A percentile compares a stretch with the other conserved stretches of the same genome.
phyloP scores from a whole-genome alignment of 2,888 invertebrate genomes.

The Drosophila nr. fundita region DNA sequence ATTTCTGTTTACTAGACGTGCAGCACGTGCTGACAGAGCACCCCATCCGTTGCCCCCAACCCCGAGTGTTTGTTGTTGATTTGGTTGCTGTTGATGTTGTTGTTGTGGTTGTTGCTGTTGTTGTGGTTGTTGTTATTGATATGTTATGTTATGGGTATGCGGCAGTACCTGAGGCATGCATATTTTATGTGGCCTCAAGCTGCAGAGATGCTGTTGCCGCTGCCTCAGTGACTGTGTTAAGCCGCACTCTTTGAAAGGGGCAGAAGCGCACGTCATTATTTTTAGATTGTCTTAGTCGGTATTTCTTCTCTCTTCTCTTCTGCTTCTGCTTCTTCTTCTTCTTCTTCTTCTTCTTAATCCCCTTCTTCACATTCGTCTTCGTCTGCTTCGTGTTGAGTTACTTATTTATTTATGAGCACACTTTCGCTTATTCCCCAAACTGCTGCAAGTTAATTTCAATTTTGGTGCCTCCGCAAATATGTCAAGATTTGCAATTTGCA shows the following conservation, averaged over 20 bases:
- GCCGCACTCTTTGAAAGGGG: slow-evolving; percentile 50
- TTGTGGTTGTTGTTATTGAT: slow-evolving; percentile 13
- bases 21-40: slow-evolving; percentile 71
- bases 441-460: slow-evolving; percentile 71
- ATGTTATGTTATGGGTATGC: slow-evolving; percentile 44
- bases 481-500: slow-evolving; percentile 50
- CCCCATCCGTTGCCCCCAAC: slow-evolving; percentile 40
- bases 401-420: slow-evolving; percentile 66
- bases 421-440: slow-evolving; percentile 56
- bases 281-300: slow-evolving; percentile 25
- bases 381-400: slow-evolving; percentile 39
- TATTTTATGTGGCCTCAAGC: slow-evolving; percentile 68
- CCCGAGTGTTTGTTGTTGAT: slow-evolving; percentile 14
- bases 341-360: neutral
- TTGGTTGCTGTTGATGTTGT: neutral
- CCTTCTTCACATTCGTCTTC: neutral
- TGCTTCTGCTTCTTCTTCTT: neutral
- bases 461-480: slow-evolving; percentile 41
- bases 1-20: slow-evolving; percentile 72
- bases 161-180: slow-evolving; percentile 63
- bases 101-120: slow-evolving; percentile 6
- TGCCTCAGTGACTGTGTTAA: slow-evolving; percentile 42
- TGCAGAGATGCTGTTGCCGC: slow-evolving; percentile 26
- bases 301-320: neutral
- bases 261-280: slow-evolving; percentile 51